Conservation (phyloP, 2,888 invertebrate species). For the Fabriciana adippe region DNA sequence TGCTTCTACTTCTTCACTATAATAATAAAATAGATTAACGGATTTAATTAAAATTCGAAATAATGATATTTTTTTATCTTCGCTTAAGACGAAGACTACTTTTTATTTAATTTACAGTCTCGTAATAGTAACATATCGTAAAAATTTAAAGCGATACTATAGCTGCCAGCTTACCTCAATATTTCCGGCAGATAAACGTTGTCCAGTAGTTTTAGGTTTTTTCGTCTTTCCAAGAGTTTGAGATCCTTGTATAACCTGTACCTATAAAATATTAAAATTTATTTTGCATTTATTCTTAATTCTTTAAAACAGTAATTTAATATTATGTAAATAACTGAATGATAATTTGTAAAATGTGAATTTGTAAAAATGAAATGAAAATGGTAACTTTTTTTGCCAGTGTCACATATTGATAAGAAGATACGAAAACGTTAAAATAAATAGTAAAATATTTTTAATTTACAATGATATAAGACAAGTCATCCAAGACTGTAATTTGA, state of each 20-base stretch:
- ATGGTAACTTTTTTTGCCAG: too few relatives aligned
- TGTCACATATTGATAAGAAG: too few relatives aligned
- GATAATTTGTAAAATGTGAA: background rate
- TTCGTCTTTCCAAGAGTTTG: slow-evolving; percentile 93
- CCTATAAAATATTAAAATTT: slow-evolving; percentile 56
- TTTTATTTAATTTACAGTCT: too few relatives aligned
- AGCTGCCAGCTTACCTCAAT: slow-evolving; percentile 82
- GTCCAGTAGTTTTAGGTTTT: slow-evolving; percentile 89
- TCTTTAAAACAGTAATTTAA: too few relatives aligned
- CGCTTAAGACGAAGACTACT: too few relatives aligned
- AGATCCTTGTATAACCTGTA: slow-evolving; percentile 87
- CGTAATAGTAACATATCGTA: too few relatives aligned
- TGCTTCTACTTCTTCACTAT: too few relatives aligned
- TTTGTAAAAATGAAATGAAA: background rate
- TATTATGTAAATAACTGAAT: too few relatives aligned
- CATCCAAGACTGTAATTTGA: slow-evolving; percentile 16
- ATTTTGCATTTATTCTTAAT: background rate
- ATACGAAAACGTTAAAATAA: too few relatives aligned
- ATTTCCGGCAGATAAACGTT: slow-evolving; percentile 91
- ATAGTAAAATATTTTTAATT: background rate
- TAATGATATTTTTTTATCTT: too few relatives aligned
- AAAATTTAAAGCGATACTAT: background rate
- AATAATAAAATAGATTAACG: too few relatives aligned
- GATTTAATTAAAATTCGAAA: too few relatives aligned
- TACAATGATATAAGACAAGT: slow-evolving; percentile 1